Base-by-base conservation (phyloP, 2,797 vertebrate species). In the Salmo trutta region DNA sequence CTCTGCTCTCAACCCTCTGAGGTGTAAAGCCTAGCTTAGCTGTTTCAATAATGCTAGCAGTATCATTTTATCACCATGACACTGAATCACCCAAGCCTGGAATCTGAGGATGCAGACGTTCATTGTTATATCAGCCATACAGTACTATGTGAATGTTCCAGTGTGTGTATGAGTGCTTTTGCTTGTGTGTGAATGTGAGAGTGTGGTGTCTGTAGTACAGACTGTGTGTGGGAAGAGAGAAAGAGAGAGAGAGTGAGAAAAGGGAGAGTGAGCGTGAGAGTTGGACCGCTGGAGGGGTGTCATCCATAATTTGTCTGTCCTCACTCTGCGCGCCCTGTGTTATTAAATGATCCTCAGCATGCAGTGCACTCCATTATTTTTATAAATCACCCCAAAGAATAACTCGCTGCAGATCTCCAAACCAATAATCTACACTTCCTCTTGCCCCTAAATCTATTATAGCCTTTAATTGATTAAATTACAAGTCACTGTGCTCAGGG, bases 371-470 rank as follows among this genome's bases (percentile, higher is more conserved):
- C 79, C 88, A 81, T 82, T 89, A 87, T 86, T 91, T 86, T 90
- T 91, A 92, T 87, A 91, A 93, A 92, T 85, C 19, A 78, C 82
- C 88, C 91, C 86, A 77, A 88, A 90, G 91, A 93, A 84, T 86
- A 92, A 91, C 89, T 78, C 24, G 79, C 82, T 59, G 74, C 88
- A 81, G 78, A 86, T 90, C 85, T 73, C 88, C 77, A 85, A 56
- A 83, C 87, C 90, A 76, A 92, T 86, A 86, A 91, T 69, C 5
- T 72, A 36, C 79, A 82, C 85, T 82, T 85, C 72, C 85, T 75
- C 74, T 83, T 77, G 73, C 80, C 77, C 82, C 83, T 80, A 84
- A 84, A 86, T 83, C 77, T 76, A 83, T 86, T 88, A 90, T 88
- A 89, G 83, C 82, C 21, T 81, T 87, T 92, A 91, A 85, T 83